Evolutionary conservation across 1,140 invertebrate genomes (phyloP), one percentile per base, ranked within the genome.

Genomic region (Saxidomus purpurata): DNA sequence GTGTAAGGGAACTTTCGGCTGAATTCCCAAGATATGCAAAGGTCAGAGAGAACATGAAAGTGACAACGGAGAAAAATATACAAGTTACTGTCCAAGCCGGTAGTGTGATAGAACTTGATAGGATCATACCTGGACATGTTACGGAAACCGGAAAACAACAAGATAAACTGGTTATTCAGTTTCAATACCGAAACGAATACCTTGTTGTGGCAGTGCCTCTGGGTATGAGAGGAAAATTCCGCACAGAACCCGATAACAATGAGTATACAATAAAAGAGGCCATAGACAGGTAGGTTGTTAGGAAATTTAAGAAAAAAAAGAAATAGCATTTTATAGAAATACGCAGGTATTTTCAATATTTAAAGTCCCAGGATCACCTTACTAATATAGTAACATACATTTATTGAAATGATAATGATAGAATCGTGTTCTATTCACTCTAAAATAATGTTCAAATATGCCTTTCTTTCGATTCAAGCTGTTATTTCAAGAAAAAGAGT

Each of bases 11-110:
- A 36, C 59, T 87, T 3, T n/a, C 52, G 0, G n/a, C 11, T 25
- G 85, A 77, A 31, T 87, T 87, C 63, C 85, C 85, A 31, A 76
- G 85, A 36, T 87, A 77, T 59, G 85, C 85, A 11, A 87, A 87
- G 38, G 15, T 87, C 0, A 28, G 71, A n/a, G 38, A 40, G n/a
- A 79, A 59, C 11, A n/a, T 87, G n/a, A 43, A 28, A 31, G 71
- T 63, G 22, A 40, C 15, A 15, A 61, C 71, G 19, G 76, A 52
- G 17, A 74, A 87, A 13, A 19, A 79, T n/a, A 9, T 28, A 28
- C 34, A 15, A 0, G 55, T 87, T 1, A 76, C 34, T 31, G 25
- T 87, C 36, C 43, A 47, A 2, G 85, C 71, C 43, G 85, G 71
- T 15, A 28, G 74, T 22, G n/a, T 79, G 25, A 87, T 87, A 63